Base-by-base conservation (phyloP, 2,113 vertebrate genomes). In the Tautogolabrus adspersus region DNA sequence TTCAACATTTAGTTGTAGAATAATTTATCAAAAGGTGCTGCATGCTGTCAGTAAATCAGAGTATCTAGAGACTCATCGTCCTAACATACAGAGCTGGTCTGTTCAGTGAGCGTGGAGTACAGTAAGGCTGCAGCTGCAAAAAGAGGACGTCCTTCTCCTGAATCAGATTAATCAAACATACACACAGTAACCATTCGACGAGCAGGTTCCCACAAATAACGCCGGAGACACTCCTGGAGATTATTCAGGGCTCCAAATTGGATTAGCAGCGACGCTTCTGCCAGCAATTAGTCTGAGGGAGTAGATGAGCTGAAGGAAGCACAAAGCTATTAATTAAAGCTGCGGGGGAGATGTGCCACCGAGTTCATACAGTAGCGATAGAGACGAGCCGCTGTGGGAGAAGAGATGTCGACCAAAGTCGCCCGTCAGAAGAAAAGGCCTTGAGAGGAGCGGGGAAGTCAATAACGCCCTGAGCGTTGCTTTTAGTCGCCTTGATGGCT, bases 311-410 rank as follows among this genome's bases (percentile, higher is more conserved):
- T 69, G 74, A 81, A 89, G 68, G 84, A 72, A 87, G 78, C 84
- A 83, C 77, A 88, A 40, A 86, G 86, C 81, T 83, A 81, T 88
- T 90, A 87, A 89, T 91, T 87, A 87, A 73, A 71, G 81, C 68
- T 44, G 21, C 52, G n/a, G 22, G 57, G 66, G 19, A 9, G 55
- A 42, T 23, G 51, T 37, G 85, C 30, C 63, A 67, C 69, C 19
- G 76, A 73, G 62, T 81, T 88, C 67, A 66, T 63, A 75, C 78
- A 46, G 76, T 21, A 62, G 74, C 16, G 59, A 75, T 75, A 84
- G 78, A 56, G 69, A 78, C 2, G 64, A 72, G 81, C 34, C 12
- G 44, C 65, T 42, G 72, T 63, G 80, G 68, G 69, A 77, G 62
- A 74, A 49, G 52, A 82, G 67, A 62, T 82, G 85, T 84, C 80